phyloP scores from a whole-genome alignment of 23 tunicate genomes.

The Ascidia mentula region DNA sequence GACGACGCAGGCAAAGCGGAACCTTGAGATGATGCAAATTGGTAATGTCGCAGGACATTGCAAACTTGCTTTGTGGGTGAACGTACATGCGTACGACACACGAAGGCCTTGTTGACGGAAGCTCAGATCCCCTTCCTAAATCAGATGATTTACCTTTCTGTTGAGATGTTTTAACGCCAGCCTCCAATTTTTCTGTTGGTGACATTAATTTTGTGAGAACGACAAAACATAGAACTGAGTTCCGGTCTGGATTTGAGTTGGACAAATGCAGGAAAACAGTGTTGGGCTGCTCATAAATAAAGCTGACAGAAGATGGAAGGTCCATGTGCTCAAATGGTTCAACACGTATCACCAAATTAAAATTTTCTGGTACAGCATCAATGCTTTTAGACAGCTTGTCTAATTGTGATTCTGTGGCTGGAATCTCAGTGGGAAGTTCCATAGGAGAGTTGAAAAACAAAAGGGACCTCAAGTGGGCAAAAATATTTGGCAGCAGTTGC shows the following conservation, averaged over 20 bases:
- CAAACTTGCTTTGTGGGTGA: constrained; percentile 64
- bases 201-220: constrained; percentile 34
- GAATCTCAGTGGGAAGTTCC: background rate
- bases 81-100: constrained; percentile 76
- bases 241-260: background rate
- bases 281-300: constrained; percentile 34
- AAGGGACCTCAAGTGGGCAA: constrained; percentile 1
- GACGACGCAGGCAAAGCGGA: constrained; percentile 51
- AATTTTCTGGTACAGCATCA: constrained; percentile 40
- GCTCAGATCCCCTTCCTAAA: background rate
- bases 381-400: constrained; percentile 3
- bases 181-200: constrained; percentile 39
- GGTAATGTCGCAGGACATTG: constrained; percentile 42
- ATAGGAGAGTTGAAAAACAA: background rate
- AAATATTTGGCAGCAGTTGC: constrained; percentile 31
- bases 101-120: background rate
- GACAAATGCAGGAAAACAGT: constrained; percentile 47
- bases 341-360: constrained; percentile 58
- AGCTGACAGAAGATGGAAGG: background rate
- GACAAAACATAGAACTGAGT: constrained; percentile 36
- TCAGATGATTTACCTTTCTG: background rate
- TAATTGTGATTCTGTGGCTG: background rate
- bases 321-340: constrained; percentile 32
- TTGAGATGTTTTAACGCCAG: background rate
- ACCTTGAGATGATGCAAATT: constrained; percentile 36